Conservation (phyloP, 1,140 invertebrate genomes). For the Venturia canescens region DNA sequence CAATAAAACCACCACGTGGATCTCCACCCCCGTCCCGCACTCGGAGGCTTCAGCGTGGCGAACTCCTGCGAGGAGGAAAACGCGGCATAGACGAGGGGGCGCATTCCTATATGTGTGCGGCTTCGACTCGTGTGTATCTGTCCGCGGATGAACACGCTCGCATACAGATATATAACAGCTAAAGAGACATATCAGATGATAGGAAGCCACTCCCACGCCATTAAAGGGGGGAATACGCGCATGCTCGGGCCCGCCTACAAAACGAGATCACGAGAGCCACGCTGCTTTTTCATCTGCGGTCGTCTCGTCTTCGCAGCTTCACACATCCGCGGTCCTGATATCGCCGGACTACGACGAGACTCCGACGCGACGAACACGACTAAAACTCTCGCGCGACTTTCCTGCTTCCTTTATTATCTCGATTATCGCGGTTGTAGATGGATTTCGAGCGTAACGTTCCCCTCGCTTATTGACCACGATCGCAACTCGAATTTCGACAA, state of each 20-base stretch:
- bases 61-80: not conserved
- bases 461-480: no score
- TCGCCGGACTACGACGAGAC: slow-evolving; percentile 6
- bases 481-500: no score
- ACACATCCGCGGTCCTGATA: slow-evolving; percentile 28
- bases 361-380: not conserved
- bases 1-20: slow-evolving; percentile 76
- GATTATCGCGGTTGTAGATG: not conserved
- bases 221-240: slow-evolving; percentile 7
- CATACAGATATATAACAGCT: not conserved
- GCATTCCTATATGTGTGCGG: not conserved
- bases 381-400: not conserved
- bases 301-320: slow-evolving; percentile 23
- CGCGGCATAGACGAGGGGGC: not conserved
- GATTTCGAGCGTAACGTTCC: no score
- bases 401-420: not conserved
- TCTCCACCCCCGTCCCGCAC: slow-evolving; percentile 56
- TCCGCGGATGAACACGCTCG: no score
- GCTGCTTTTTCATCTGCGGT: slow-evolving; percentile 11
- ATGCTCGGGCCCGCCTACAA: slow-evolving; percentile 36
- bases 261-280: slow-evolving; percentile 33
- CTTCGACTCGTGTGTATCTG: no score
- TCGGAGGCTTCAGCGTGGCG: not conserved
- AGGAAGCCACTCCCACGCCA: slow-evolving; percentile 35
- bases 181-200: slow-evolving; percentile 32